These are phyloP conservation scores for Congeria kusceri DNA, from an alignment of 2,888 invertebrate species.

Conservation along the genomic window DNA sequence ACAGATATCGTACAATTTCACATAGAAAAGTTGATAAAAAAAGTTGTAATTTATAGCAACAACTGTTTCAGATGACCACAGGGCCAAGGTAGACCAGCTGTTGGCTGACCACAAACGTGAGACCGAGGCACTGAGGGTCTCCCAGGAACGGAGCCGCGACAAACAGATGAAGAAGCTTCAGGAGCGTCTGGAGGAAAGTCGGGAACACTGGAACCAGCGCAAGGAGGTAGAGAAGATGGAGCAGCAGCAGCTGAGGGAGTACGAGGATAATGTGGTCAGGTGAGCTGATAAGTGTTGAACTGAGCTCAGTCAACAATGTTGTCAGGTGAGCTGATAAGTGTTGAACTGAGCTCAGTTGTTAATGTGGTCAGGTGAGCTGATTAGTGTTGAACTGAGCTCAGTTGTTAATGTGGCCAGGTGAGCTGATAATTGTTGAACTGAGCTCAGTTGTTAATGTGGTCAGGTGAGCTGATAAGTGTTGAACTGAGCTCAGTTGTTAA, in stretches of 20 bases:
- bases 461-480: neutral
- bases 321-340: neutral
- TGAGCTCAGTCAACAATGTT: neutral
- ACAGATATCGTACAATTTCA: no score
- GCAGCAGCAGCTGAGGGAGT: slow-evolving; percentile 80
- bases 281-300: slow-evolving; percentile 43
- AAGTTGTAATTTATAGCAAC: no score
- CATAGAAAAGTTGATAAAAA: no score
- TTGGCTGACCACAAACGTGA: slow-evolving; percentile 78
- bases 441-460: no score
- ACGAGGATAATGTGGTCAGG: slow-evolving; percentile 82
- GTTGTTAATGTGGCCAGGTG: no score
- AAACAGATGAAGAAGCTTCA: slow-evolving; percentile 75
- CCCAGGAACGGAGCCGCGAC: slow-evolving; percentile 71
- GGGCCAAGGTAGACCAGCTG: slow-evolving; percentile 65
- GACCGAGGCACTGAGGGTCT: slow-evolving; percentile 64
- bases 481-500: no score
- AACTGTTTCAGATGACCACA: slow-evolving; percentile 11
- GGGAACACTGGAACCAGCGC: slow-evolving; percentile 74
- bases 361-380: neutral
- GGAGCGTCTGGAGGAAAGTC: slow-evolving; percentile 75
- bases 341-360: no score
- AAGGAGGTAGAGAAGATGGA: slow-evolving; percentile 79
- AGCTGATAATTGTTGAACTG: no score
- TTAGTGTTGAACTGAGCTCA: no score